Base-by-base conservation (phyloP, 2,888 invertebrate genomes). In the Stenodera caucasica region DNA sequence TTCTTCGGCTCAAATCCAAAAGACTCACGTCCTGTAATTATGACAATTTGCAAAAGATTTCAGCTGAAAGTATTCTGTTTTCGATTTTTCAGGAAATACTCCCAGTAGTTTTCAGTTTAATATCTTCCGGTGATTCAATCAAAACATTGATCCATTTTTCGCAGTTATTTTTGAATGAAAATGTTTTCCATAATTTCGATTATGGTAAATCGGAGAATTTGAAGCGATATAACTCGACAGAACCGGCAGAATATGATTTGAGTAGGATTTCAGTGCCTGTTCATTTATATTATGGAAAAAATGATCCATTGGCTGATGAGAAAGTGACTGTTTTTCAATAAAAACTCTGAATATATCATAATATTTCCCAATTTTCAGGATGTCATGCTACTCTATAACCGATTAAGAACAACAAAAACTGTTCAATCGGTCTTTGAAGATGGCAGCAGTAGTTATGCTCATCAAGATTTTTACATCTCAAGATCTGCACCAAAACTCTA, bases 301-400 rank as follows among this genome's bases (percentile, higher is more conserved):
- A 90, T 65, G 92, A 92, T 77, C 88, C 87, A 85, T 77, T 92
- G 1, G 83, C 90, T 0, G 84, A 85, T 65, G 81, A 84, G 26
- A 62, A 66, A 64, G 83, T 83, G 75, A 72, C 0, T 12, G 4
- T 9, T 23, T 12, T 2, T 18, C 0, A 40, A 18, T 23, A 6
- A 6, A 1, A 21, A 23, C 11, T 40, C 1, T 8, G 8, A 18
- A 11, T 4, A 9, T 0, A 11, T 11, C 6, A 12, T 4, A 0
- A 7, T n/a, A 5, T 2, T 4, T 12, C 5, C 23, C 49, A 14
- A 23, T 55, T 67, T 68, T 35, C 35, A 69, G 69, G 69, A 67
- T 50, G 61, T 61, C 11, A 29, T 53, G n/a, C 55, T 55, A n/a
- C 33, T 69, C 15, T 67, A 60, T 23, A 14, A 56, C 2, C 55